phyloP scores from a whole-genome alignment of 2,888 invertebrate genomes.

The Nasonovia ribisnigri region DNA sequence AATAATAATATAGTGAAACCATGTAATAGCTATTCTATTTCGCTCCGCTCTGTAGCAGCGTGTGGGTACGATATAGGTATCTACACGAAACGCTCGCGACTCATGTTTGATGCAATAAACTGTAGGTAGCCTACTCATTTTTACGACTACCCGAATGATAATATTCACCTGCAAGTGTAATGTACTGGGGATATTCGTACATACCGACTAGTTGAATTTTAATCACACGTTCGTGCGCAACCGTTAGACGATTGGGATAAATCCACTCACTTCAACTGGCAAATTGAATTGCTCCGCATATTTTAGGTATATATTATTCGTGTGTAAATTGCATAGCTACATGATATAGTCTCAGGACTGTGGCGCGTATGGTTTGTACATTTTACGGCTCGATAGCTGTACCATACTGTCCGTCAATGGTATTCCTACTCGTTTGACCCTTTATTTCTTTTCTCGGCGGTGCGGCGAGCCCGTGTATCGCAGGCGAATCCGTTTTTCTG shows the following conservation, averaged over 20 bases:
- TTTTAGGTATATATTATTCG: background rate
- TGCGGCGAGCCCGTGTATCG: background rate
- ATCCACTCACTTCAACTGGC: background rate
- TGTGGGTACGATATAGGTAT: background rate
- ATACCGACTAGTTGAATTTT: background rate
- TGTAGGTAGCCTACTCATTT: background rate
- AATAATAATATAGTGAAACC: background rate
- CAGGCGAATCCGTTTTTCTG: background rate
- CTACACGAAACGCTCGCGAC: background rate
- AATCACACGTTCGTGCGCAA: no score
- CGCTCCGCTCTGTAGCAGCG: background rate
- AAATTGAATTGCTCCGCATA: background rate
- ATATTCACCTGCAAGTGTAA: background rate
- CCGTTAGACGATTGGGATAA: background rate
- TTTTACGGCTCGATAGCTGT: background rate
- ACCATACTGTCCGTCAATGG: background rate
- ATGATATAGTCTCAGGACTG: no score
- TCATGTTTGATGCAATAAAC: background rate
- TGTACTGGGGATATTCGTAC: background rate
- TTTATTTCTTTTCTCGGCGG: background rate
- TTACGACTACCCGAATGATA: background rate
- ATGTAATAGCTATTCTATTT: background rate
- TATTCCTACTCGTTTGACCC: background rate
- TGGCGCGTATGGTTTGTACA: background rate
- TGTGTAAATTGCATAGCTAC: background rate